A percentile compares a stretch with the other conserved stretches of the same genome.
Conservation (phyloP, 1,140 invertebrate genomes). For the Centruroides sculpturatus region DNA sequence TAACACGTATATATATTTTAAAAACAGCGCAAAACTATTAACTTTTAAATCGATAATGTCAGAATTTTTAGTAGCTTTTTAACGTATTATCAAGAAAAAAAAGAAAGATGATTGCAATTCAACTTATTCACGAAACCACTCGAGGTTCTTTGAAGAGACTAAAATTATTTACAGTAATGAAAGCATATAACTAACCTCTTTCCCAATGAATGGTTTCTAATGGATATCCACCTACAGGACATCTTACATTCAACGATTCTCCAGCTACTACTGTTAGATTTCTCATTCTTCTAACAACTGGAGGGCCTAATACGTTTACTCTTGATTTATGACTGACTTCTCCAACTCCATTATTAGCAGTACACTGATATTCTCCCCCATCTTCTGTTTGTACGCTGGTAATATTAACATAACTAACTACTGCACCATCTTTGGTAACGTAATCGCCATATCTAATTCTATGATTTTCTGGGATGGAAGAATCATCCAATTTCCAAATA, state of each 20-base stretch:
- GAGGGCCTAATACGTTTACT: slow-evolving; percentile 25
- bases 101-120: too few relatives aligned
- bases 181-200: slow-evolving; percentile 26
- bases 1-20: too few relatives aligned
- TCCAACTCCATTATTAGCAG: slow-evolving; percentile 29
- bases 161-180: background rate
- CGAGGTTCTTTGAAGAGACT: too few relatives aligned
- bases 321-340: slow-evolving; percentile 19
- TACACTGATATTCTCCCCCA: slow-evolving; percentile 31
- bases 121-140: too few relatives aligned
- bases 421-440: slow-evolving; percentile 24
- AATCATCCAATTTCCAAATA: slow-evolving; percentile 32
- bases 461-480: slow-evolving; percentile 24
- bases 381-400: slow-evolving; percentile 27
- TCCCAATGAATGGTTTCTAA: slow-evolving; percentile 31
- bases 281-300: slow-evolving; percentile 30
- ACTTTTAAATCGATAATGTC: too few relatives aligned
- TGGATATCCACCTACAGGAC: slow-evolving; percentile 22
- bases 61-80: too few relatives aligned
- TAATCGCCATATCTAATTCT: slow-evolving; percentile 25
- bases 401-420: slow-evolving; percentile 34
- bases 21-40: too few relatives aligned
- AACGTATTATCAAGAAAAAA: too few relatives aligned
- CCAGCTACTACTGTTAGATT: slow-evolving; percentile 33
- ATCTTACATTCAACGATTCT: slow-evolving; percentile 26